A percentile compares a stretch with the other conserved stretches of the same genome.
phyloP scores from a whole-genome alignment of 2,888 invertebrate species.

The Halocaridina rubra region DNA sequence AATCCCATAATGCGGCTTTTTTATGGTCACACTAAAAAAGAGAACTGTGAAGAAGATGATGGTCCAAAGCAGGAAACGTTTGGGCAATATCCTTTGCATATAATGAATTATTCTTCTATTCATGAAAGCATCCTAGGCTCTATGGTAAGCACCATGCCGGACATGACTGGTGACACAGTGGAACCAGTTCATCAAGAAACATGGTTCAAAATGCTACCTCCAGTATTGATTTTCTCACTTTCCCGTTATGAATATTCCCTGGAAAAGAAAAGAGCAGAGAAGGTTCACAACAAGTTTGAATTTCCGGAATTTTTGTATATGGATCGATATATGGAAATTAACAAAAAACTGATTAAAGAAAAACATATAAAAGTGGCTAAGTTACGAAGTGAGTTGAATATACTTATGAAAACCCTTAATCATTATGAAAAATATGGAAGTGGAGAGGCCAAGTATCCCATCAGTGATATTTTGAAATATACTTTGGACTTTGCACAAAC shows the following conservation, averaged over 20 bases:
- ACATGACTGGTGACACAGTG: conserved; percentile 7
- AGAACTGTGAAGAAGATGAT: conserved; percentile 61
- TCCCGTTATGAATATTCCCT: conserved; percentile 71
- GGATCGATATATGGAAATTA: conserved; percentile 70
- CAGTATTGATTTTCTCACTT: conserved; percentile 69
- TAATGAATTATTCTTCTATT: conserved; percentile 69
- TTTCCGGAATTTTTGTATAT: conserved; percentile 70
- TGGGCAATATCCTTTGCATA: conserved; percentile 70
- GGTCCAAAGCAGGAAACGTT: conserved; percentile 67
- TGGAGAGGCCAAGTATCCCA: conserved; percentile 68
- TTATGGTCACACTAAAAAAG: conserved; percentile 69
- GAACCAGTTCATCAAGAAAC: conserved; percentile 65
- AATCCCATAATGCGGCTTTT: conserved; percentile 70
- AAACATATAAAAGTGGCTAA: conserved; percentile 68
- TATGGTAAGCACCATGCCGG: conserved; percentile 67
- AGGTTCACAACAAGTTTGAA: conserved; percentile 70
- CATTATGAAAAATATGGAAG: conserved; percentile 65
- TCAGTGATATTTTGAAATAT: conserved; percentile 69
- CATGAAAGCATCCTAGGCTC: conserved; percentile 70
- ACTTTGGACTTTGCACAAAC: conserved; percentile 70
- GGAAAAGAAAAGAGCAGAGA: conserved; percentile 69
- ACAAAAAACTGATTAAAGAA: conserved; percentile 68
- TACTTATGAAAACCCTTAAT: conserved; percentile 38
- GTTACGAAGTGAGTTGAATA: conserved; percentile 63
- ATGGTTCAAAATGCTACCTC: conserved; percentile 70